Percentiles rank a stretch among this genome's conserved stretches.
phyloP scores from a whole-genome alignment of 2,888 invertebrate genomes.

The Lithophane leautieri region DNA sequence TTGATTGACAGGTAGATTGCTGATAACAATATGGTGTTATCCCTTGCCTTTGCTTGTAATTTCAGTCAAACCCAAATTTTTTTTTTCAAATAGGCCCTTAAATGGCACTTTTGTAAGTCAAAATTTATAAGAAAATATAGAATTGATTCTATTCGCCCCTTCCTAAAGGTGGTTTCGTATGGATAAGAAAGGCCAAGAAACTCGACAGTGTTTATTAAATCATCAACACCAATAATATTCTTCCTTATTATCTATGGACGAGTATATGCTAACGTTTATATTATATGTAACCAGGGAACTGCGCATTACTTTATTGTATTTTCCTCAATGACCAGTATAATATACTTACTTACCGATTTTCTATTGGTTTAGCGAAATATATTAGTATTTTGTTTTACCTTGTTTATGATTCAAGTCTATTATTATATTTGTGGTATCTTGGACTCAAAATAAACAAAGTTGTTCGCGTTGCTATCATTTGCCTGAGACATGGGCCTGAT shows the following conservation, averaged over 20 bases:
- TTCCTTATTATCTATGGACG: background rate
- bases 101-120: too few species aligned
- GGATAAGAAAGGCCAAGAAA: too few species aligned
- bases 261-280: background rate
- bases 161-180: too few species aligned
- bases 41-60: background rate
- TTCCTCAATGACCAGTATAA: conserved; percentile 20
- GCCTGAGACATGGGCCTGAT: conserved; percentile 31
- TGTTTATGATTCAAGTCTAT: conserved; percentile 9
- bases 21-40: conserved; percentile 13
- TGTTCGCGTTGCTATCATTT: background rate
- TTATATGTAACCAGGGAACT: background rate
- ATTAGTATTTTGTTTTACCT: background rate
- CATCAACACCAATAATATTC: background rate
- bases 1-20: background rate
- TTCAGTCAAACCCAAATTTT: background rate
- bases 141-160: too few species aligned
- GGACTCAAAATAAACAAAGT: conserved; percentile 24
- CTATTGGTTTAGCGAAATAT: conserved; percentile 10
- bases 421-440: conserved; percentile 8
- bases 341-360: too few species aligned
- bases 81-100: too few species aligned
- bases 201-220: background rate
- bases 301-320: conserved; percentile 20
- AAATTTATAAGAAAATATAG: too few species aligned